A percentile compares a stretch with the other conserved stretches of the same genome.
Evolutionary conservation across 2,113 vertebrate genomes (phyloP).

Genomic region (Oxyura jamaicensis): DNA sequence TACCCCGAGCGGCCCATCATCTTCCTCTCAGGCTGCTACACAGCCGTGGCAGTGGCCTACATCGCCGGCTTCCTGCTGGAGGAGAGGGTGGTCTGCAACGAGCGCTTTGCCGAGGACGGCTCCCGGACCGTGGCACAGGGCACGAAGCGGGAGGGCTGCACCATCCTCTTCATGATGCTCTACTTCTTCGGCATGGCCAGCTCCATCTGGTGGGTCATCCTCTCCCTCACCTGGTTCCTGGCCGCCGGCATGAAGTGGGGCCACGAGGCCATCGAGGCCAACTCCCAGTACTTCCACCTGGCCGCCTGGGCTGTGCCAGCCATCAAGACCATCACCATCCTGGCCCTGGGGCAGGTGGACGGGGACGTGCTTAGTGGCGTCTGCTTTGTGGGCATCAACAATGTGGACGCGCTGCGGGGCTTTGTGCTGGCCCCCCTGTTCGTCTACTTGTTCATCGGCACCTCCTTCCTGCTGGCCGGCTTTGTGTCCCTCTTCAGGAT

Average conservation of each 20-base stretch:
- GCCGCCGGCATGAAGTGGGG: constrained; percentile 98
- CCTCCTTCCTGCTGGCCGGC: constrained; percentile 92
- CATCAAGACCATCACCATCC: constrained; percentile 94
- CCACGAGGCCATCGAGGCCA: constrained; percentile 95
- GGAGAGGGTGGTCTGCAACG: constrained; percentile 92
- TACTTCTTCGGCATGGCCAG: constrained; percentile 99
- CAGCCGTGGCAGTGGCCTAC: constrained; percentile 92
- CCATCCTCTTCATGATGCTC: constrained; percentile 98
- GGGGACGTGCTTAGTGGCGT: constrained; percentile 92
- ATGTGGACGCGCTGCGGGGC: constrained; percentile 91
- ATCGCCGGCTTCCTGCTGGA: constrained; percentile 92
- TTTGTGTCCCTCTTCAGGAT: constrained; percentile 97
- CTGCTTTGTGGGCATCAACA: constrained; percentile 94
- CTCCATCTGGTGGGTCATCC: constrained; percentile 97
- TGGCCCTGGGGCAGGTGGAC: constrained; percentile 94
- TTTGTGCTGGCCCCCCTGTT: constrained; percentile 95
- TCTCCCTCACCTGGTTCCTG: constrained; percentile 95
- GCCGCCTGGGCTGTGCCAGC: constrained; percentile 96
- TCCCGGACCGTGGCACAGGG: constrained; percentile 92
- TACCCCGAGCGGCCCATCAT: constrained; percentile 95
- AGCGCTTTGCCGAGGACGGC: constrained; percentile 88
- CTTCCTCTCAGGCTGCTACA: constrained; percentile 94
- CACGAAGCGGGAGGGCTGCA: constrained; percentile 95
- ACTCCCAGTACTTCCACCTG: constrained; percentile 95
- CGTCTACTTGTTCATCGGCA: constrained; percentile 94